Conservation (phyloP, 2,797 vertebrate species). For the Notolepis coatsorum region DNA sequence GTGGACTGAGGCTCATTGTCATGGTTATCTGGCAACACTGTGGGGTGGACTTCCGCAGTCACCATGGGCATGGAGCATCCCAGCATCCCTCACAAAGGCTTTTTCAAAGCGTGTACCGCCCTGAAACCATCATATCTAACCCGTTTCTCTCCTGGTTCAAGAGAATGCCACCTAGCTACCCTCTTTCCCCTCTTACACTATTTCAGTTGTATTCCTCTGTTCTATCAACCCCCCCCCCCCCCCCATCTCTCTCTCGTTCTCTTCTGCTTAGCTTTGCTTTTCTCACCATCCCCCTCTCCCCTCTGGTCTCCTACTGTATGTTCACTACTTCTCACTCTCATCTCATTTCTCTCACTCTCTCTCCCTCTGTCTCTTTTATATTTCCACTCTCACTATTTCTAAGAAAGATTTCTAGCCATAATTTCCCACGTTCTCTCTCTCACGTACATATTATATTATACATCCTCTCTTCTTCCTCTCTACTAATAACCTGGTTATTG, state of each 20-base stretch:
- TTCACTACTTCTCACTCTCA: conserved; percentile 54
- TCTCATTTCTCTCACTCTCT: conserved; percentile 23
- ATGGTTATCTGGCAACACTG: conserved; percentile 70
- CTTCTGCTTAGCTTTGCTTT: neutral
- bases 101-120: conserved; percentile 21
- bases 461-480: neutral
- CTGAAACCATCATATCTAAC: conserved; percentile 2
- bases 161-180: neutral
- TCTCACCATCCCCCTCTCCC: conserved; percentile 8
- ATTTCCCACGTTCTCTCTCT: conserved; percentile 11
- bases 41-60: conserved; percentile 38
- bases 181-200: neutral
- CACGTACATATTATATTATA: too few relatives aligned
- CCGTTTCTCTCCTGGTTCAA: neutral
- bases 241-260: neutral
- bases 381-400: neutral
- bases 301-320: conserved; percentile 30
- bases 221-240: neutral
- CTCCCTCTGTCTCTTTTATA: neutral
- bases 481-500: conserved; percentile 25
- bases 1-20: conserved; percentile 62
- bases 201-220: neutral
- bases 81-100: conserved; percentile 42
- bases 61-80: conserved; percentile 49
- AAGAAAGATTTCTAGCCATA: neutral